phyloP scores from a whole-genome alignment of 1,140 invertebrate genomes.

The Pogonus chalceus region DNA sequence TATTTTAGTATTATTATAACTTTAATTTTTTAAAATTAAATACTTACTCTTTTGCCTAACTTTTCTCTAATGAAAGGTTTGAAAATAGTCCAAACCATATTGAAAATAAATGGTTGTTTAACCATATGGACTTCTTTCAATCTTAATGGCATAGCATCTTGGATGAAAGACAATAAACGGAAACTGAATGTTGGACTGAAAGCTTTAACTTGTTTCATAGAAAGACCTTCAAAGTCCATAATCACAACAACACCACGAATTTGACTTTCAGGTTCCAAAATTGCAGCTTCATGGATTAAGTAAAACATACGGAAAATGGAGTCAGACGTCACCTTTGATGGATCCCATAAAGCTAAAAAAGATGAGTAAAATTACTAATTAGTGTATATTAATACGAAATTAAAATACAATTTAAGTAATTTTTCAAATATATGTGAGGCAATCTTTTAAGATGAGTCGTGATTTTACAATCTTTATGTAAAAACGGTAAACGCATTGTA shows the following conservation, averaged over 20 bases:
- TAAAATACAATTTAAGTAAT: too few species aligned
- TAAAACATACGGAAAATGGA: slow-evolving; percentile 69
- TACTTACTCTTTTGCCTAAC: slow-evolving; percentile 63
- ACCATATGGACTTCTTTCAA: slow-evolving; percentile 86
- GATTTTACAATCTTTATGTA: too few species aligned
- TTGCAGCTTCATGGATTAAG: slow-evolving; percentile 61
- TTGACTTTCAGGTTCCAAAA: slow-evolving; percentile 63
- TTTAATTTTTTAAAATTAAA: not conserved
- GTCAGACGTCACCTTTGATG: slow-evolving; percentile 56
- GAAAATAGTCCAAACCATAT: slow-evolving; percentile 77
- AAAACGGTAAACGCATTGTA: too few species aligned
- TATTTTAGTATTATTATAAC: not conserved
- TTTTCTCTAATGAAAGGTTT: slow-evolving; percentile 81
- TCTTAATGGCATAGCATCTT: slow-evolving; percentile 79
- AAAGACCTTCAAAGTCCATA: slow-evolving; percentile 69
- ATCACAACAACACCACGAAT: slow-evolving; percentile 63
- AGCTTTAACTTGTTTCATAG: slow-evolving; percentile 54
- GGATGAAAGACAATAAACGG: slow-evolving; percentile 65
- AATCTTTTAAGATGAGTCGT: slow-evolving; percentile 2
- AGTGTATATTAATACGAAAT: too few species aligned
- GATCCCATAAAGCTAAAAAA: slow-evolving; percentile 56
- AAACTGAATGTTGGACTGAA: slow-evolving; percentile 63
- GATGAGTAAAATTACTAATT: too few species aligned
- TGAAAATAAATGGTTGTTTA: slow-evolving; percentile 81
- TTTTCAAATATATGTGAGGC: slow-evolving; percentile 3